Percentiles rank a stretch among this genome's conserved stretches.
phyloP scores from a whole-genome alignment of 2,113 vertebrate species.

The Accipiter virgatus region DNA sequence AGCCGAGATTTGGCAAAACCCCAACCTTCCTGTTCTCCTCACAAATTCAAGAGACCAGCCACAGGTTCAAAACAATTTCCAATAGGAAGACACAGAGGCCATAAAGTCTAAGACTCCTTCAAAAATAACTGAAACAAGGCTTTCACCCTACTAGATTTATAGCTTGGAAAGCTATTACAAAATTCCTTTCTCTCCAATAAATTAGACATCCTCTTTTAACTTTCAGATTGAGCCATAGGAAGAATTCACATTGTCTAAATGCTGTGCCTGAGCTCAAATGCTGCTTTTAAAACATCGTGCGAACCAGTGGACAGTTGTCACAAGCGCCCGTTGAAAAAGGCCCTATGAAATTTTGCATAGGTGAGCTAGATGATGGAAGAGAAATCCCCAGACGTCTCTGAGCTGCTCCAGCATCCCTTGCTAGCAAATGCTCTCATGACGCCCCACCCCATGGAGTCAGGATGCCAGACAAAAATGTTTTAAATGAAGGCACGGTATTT shows the following conservation, averaged over 20 bases:
- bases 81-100: not conserved
- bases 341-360: not conserved
- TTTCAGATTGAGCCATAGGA: not conserved
- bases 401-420: not conserved
- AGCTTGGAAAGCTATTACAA: not conserved
- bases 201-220: not conserved
- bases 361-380: not conserved
- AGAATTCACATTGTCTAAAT: not conserved
- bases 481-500: not conserved
- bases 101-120: not conserved
- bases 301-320: not conserved
- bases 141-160: not conserved
- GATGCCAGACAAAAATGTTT: not conserved
- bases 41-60: not conserved
- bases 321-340: not conserved
- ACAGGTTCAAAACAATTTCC: not conserved
- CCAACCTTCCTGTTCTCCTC: not conserved
- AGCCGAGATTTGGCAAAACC: not conserved
- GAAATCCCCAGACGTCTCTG: not conserved
- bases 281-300: not conserved
- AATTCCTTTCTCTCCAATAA: not conserved
- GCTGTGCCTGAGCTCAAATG: fast-evolving
- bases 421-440: not conserved
- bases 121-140: not conserved
- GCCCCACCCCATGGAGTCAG: not conserved